phyloP scores from a whole-genome alignment of 2,888 invertebrate genomes.

The Zaprionus lineosus region DNA sequence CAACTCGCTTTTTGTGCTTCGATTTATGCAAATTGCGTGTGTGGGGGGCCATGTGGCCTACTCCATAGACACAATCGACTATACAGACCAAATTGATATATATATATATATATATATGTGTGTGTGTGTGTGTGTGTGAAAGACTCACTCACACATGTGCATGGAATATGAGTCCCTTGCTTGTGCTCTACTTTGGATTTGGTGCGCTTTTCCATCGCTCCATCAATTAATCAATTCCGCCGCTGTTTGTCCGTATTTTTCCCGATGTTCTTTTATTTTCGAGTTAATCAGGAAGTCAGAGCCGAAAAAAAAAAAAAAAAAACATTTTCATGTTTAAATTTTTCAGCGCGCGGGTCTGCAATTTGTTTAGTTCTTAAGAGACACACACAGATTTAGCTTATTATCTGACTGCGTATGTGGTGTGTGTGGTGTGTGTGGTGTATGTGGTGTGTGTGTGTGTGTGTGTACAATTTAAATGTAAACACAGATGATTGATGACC shows the following conservation, averaged over 20 bases:
- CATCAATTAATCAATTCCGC: slow-evolving; percentile 74
- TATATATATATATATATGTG: slow-evolving; percentile 13
- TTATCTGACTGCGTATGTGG: not conserved
- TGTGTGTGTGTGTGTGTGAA: slow-evolving; percentile 1
- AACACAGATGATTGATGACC: slow-evolving; percentile 65
- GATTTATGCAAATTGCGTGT: slow-evolving; percentile 73
- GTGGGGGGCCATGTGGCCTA: slow-evolving; percentile 66
- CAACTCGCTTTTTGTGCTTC: slow-evolving; percentile 68
- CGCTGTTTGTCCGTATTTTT: slow-evolving; percentile 37
- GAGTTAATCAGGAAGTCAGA: slow-evolving; percentile 70
- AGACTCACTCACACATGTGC: not conserved
- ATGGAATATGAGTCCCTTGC: too few relatives aligned
- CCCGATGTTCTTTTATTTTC: slow-evolving; percentile 46
- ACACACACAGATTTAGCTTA: slow-evolving; percentile 11
- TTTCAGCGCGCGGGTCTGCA: slow-evolving; percentile 54
- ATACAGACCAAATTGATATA: not conserved
- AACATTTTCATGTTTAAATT: slow-evolving; percentile 70
- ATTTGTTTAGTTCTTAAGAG: slow-evolving; percentile 62
- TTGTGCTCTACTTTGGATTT: slow-evolving; percentile 46
- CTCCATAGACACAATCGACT: too few relatives aligned
- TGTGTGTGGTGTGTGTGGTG: slow-evolving; percentile 15
- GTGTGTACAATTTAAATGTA: slow-evolving; percentile 65
- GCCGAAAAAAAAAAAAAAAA: slow-evolving; percentile 46
- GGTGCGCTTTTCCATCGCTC: slow-evolving; percentile 46
- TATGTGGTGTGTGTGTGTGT: slow-evolving; percentile 16